Evolutionary conservation across 2,888 invertebrate genomes (phyloP).

Genomic region (Sesia bembeciformis): DNA sequence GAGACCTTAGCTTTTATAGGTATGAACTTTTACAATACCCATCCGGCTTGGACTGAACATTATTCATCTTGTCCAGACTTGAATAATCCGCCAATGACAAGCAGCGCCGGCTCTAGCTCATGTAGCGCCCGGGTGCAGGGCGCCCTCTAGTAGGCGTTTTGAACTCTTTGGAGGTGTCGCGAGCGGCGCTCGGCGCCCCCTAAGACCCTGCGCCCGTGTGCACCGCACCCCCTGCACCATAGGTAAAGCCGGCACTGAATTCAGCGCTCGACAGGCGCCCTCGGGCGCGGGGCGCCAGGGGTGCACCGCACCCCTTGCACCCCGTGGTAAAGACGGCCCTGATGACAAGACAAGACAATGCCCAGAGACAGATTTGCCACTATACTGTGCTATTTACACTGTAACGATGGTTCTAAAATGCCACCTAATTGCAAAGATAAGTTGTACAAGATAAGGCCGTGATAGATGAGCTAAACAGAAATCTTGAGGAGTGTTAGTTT

Average conservation of each 20-base stretch:
- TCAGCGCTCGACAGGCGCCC: too few relatives aligned
- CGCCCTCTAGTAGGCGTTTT: too few relatives aligned
- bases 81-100: not conserved
- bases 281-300: too few relatives aligned
- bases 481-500: not conserved
- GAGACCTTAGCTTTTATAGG: constrained; percentile 15
- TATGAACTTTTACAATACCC: constrained; percentile 11
- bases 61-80: not conserved
- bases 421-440: constrained; percentile 13
- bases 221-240: too few relatives aligned
- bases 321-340: too few relatives aligned
- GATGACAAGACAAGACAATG: constrained; percentile 9
- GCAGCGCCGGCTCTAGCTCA: too few relatives aligned
- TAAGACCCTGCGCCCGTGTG: too few relatives aligned
- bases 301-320: too few relatives aligned
- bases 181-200: too few relatives aligned
- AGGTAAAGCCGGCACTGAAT: too few relatives aligned
- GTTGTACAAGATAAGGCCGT: constrained; percentile 10
- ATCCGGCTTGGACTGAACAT: constrained; percentile 7
- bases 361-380: constrained; percentile 14
- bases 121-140: too few relatives aligned
- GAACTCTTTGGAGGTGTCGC: too few relatives aligned
- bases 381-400: constrained; percentile 14
- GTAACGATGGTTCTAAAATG: constrained; percentile 12
- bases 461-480: not conserved